A percentile compares a stretch with the other conserved stretches of the same genome.
phyloP scores from a whole-genome alignment of 1,140 invertebrate species.

The Heliconius eleuchia region DNA sequence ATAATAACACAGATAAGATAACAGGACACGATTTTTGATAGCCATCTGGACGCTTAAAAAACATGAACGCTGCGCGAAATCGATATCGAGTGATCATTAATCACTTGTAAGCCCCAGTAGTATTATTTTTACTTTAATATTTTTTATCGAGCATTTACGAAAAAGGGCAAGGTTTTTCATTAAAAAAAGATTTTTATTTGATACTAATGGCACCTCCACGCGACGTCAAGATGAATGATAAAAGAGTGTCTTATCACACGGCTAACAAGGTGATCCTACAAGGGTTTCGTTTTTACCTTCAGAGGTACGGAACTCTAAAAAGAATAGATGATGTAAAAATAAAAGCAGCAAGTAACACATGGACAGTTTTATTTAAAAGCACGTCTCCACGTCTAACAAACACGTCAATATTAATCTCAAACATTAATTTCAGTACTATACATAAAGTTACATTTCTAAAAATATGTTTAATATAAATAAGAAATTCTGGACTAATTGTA shows the following conservation, averaged over 20 bases:
- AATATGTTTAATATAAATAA: slow-evolving; percentile 19
- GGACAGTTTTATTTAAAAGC: slow-evolving; percentile 15
- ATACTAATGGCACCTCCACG: too few relatives aligned
- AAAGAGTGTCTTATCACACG: too few relatives aligned
- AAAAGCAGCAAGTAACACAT: background rate
- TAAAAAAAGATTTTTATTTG: background rate
- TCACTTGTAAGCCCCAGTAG: background rate
- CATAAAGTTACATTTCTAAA: slow-evolving; percentile 25
- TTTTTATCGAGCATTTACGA: background rate
- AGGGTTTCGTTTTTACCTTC: too few relatives aligned
- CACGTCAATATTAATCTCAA: slow-evolving; percentile 19
- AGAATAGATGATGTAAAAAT: background rate
- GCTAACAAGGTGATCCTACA: too few relatives aligned
- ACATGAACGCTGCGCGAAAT: background rate
- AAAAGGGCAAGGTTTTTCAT: background rate
- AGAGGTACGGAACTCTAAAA: too few relatives aligned
- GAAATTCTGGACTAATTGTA: slow-evolving; percentile 4
- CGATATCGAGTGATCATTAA: background rate
- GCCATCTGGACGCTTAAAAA: background rate
- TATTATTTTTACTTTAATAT: background rate
- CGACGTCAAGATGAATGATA: too few relatives aligned
- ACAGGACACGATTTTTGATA: background rate
- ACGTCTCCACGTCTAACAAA: slow-evolving; percentile 24
- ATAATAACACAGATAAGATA: slow-evolving; percentile 2
- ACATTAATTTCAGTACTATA: slow-evolving; percentile 25